phyloP scores from a whole-genome alignment of 2,113 vertebrate genomes.

The Halichoeres trimaculatus region DNA sequence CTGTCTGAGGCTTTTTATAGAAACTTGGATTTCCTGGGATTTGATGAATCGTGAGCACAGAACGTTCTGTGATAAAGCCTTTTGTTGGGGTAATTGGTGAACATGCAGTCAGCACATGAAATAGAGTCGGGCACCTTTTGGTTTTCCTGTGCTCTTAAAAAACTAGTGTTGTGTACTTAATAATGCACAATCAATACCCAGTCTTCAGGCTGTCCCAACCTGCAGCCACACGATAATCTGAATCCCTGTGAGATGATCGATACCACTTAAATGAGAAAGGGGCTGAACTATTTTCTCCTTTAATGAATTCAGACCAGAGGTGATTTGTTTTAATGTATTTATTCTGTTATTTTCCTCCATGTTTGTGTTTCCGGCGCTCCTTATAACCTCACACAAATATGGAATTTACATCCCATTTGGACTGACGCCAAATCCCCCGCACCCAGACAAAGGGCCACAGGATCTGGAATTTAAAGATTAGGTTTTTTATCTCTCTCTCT shows the following conservation, averaged over 20 bases:
- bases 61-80: slow-evolving; percentile 18
- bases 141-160: slow-evolving; percentile 14
- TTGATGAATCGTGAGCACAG: slow-evolving; percentile 24
- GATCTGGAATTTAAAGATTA: slow-evolving; percentile 70
- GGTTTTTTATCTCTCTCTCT: slow-evolving; percentile 29
- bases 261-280: slow-evolving; percentile 51
- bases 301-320: slow-evolving; percentile 49
- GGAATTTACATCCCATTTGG: slow-evolving; percentile 58
- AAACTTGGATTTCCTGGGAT: slow-evolving; percentile 32
- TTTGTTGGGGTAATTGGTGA: slow-evolving; percentile 40
- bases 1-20: slow-evolving; percentile 16
- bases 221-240: slow-evolving; percentile 41
- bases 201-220: slow-evolving; percentile 28
- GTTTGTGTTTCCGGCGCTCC: not conserved
- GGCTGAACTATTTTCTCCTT: not conserved
- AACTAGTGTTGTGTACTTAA: slow-evolving; percentile 23
- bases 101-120: slow-evolving; percentile 25
- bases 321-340: slow-evolving; percentile 46
- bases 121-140: slow-evolving; percentile 7
- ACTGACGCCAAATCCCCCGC: slow-evolving; percentile 33
- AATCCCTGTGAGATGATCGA: slow-evolving; percentile 49
- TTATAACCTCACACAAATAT: slow-evolving; percentile 30
- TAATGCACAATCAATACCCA: slow-evolving; percentile 57
- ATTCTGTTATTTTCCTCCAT: slow-evolving; percentile 4
- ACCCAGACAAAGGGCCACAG: slow-evolving; percentile 49